Evolutionary conservation across 1,140 invertebrate species (phyloP).

Genomic region (Macrostomum lignano): DNA sequence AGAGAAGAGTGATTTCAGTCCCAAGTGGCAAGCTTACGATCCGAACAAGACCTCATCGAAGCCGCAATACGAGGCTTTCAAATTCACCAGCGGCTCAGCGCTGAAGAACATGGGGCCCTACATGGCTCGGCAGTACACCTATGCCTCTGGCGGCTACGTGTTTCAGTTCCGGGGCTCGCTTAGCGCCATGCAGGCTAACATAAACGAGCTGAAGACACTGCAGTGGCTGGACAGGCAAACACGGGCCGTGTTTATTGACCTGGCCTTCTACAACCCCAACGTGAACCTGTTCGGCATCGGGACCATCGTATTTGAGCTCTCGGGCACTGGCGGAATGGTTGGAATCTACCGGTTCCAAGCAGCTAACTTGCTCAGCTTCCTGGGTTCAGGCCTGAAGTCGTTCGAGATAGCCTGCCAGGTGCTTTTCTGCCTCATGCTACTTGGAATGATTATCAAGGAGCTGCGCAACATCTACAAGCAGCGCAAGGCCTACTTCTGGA

Average conservation of each 20-base stretch:
- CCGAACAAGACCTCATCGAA: no score
- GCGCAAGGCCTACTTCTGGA: conserved; percentile 16
- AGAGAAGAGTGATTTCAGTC: no score
- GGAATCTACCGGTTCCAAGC: conserved; percentile 31
- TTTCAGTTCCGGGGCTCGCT: conserved; percentile 26
- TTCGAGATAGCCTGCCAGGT: conserved; percentile 19
- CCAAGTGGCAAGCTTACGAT: no score
- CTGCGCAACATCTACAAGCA: conserved; percentile 12
- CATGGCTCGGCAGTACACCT: no score
- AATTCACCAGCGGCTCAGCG: no score
- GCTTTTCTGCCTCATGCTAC: conserved; percentile 20
- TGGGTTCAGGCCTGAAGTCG: conserved; percentile 11
- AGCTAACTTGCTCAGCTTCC: conserved; percentile 17
- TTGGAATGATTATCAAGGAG: conserved; percentile 31
- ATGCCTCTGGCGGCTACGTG: conserved; percentile 35
- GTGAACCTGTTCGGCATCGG: conserved; percentile 30
- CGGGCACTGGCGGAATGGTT: conserved; percentile 29
- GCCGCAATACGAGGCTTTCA: no score
- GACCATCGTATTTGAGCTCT: conserved; percentile 30
- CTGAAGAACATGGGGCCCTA: no score
- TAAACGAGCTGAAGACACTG: conserved; percentile 20
- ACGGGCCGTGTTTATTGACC: conserved; percentile 33
- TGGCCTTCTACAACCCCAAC: conserved; percentile 33
- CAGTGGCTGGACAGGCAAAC: conserved; percentile 33
- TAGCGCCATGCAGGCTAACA: conserved; percentile 14